These are phyloP conservation scores for Agonopterix arenella DNA, from an alignment of 2,888 invertebrate species.

Conservation along the genomic window DNA sequence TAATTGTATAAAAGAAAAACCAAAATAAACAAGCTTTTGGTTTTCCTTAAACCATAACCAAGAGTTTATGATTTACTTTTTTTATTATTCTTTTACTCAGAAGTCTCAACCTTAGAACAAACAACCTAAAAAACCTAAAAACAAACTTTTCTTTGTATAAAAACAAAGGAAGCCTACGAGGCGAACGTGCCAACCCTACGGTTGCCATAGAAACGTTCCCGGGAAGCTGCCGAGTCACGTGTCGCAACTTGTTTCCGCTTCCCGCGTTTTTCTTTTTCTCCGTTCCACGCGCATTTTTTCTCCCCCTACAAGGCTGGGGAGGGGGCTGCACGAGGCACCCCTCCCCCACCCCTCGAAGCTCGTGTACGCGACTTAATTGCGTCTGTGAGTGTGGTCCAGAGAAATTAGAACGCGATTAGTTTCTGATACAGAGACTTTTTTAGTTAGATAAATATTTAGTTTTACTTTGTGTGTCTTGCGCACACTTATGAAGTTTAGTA, in stretches of 20 bases:
- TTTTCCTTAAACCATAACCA: no score
- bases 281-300: slow-evolving; percentile 58
- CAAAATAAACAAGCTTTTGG: no score
- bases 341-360: slow-evolving; percentile 41
- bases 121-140: neutral
- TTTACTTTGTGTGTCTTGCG: no score
- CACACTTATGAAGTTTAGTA: no score
- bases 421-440: slow-evolving; percentile 32
- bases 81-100: no score
- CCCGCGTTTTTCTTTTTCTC: slow-evolving; percentile 64
- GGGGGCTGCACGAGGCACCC: slow-evolving; percentile 14
- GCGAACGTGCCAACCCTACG: slow-evolving; percentile 27
- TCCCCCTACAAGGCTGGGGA: slow-evolving; percentile 25
- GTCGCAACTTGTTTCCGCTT: slow-evolving; percentile 71
- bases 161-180: neutral
- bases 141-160: neutral
- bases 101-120: no score
- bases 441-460: no score
- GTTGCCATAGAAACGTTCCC: slow-evolving; percentile 64
- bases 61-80: no score
- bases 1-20: no score
- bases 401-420: slow-evolving; percentile 68
- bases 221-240: slow-evolving; percentile 73
- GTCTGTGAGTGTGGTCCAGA: slow-evolving; percentile 76
- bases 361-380: slow-evolving; percentile 75